Evolutionary conservation across 2,797 vertebrate species (phyloP), one percentile per base, ranked within the genome.

Genomic region (Bradypus variegatus): DNA sequence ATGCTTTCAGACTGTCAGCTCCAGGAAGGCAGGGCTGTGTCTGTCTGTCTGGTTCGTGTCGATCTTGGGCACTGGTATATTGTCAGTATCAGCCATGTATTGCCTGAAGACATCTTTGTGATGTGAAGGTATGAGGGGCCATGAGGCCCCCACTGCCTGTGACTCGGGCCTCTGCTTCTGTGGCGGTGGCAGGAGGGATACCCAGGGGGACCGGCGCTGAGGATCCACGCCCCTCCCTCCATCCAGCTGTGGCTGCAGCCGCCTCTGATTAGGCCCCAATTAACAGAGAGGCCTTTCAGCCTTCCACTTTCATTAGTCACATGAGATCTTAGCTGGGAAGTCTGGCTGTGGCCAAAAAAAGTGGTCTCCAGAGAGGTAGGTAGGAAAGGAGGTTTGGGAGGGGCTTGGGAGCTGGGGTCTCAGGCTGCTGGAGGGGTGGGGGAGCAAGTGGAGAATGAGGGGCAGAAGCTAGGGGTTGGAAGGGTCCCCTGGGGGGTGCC

Each of bases 301-400:
- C 98, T 98, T 98, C 98, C 98, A 96, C 97, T 98, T 97, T 97
- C 97, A 98, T 98, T 98, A 97, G 96, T 94, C 18, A 94, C 97
- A 97, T 98, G 97, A 97, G 96, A 36, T 41, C 78, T 62, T 69
- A 70, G 88, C 90, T 36, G 27, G 36, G 41, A 85, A 94, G 95
- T 91, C 95, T 97, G 97, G 93, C 83, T n/a, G n/a, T 55, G 89
- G 69, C 91, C 91, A 89, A 69, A 36, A 58, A 82, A 45, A 18
- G 76, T 31, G n/a, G 25, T n/a, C 92, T 72, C 88, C 36, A 7
- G 88, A 53, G 92, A 85, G 50, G 65, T 41, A 3, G 3, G 18
- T 33, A 41, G 5, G 29, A 48, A 7, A 31, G 29, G 69, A 50
- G 9, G 58, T 15, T 6, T 10, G 25, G 79, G 83, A 85, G 36